Evolutionary conservation across 2,113 vertebrate species (phyloP), one percentile per base, ranked within the genome.

Genomic region (Oxyura jamaicensis): DNA sequence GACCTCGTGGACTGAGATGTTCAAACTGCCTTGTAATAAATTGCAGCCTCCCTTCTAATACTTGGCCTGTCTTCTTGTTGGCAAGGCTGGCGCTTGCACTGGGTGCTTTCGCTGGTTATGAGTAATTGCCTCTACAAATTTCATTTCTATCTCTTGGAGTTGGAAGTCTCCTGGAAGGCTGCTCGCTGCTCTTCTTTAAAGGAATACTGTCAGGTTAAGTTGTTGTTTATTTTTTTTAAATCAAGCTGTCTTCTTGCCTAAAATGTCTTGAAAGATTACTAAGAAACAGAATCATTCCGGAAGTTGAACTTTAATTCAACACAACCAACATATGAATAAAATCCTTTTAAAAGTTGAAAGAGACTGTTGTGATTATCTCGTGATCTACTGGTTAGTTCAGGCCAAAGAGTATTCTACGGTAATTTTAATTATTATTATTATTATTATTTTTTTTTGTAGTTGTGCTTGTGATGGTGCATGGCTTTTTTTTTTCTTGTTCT

Each of bases 61-160:
- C 62, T 94, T 91, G 88, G 91, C 88, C 65, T 92, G 73, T 69
- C 65, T 84, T 84, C 89, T 86, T 68, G 13, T 76, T 93, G 90
- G 89, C 86, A 85, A 66, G 36, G 55, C 83, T 75, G 93, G 42
- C 65, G 58, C 68, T 85, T 83, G 21, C 31, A 65, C 68, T 93
- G 92, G 90, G 84, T 86, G 63, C 88, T 92, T 90, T 83, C 71
- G 55, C 79, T 93, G 76, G 23, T 53, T 93, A 41, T 94, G 87
- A 95, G 91, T 95, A 96, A 96, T 91, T 96, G 88, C 93, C 83
- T 96, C 68, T 91, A 83, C 82, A 87, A 87, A 96, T 92, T 86
- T 95, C 46, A 95, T 46, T 91, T 93, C 77, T 87, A 0, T 93
- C 80, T 96, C 36, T 58, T 59, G 46, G 88, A 80, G 84, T 26